Conservation (phyloP, 2,113 vertebrate genomes). For the Isurus oxyrinchus region DNA sequence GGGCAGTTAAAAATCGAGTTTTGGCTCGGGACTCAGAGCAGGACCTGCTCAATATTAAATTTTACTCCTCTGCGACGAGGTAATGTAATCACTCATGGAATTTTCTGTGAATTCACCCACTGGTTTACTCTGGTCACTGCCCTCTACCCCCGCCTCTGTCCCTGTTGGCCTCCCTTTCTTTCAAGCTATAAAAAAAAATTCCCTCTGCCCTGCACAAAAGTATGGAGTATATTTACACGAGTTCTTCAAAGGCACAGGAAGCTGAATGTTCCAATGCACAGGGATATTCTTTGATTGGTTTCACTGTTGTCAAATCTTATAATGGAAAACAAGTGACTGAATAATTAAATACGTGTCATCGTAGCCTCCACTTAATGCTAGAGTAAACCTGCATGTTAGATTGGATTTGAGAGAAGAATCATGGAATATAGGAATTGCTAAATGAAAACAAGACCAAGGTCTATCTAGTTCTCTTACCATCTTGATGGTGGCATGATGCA, state of each 20-base stretch:
- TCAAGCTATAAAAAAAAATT: background rate
- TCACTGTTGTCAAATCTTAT: background rate
- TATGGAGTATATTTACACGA: background rate
- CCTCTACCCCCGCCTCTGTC: background rate
- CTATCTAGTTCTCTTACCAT: background rate
- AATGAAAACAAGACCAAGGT: background rate
- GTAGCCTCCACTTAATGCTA: too few species aligned
- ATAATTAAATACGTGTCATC: background rate
- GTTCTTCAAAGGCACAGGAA: background rate
- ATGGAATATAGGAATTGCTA: constrained; percentile 1
- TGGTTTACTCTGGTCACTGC: background rate
- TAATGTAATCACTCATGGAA: background rate
- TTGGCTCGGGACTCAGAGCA: background rate
- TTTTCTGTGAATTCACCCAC: background rate
- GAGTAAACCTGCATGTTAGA: background rate
- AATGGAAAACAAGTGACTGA: background rate
- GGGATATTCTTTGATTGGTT: background rate
- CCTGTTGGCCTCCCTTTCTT: background rate
- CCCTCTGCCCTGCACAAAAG: background rate
- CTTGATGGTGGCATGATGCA: background rate
- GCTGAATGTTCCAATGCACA: background rate
- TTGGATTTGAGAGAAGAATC: background rate
- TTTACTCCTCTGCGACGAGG: too few species aligned
- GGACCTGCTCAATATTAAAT: background rate
- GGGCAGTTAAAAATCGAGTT: background rate